Conservation (phyloP, 2,113 vertebrate genomes). For the Ophthalmolycus amberensis region DNA sequence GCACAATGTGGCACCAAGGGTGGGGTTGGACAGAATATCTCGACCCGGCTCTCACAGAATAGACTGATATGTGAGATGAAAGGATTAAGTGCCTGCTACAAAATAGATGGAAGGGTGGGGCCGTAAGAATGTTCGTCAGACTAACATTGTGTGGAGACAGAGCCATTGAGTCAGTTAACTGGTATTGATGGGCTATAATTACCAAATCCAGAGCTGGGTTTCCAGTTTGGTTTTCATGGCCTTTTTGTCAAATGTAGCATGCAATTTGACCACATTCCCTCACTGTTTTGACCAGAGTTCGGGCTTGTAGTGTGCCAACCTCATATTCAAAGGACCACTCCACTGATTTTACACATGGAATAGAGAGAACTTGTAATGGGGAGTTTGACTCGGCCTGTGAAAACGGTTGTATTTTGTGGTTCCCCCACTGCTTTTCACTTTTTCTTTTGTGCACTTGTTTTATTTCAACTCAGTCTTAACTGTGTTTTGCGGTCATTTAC, state of each 20-base stretch:
- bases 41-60: slow-evolving; percentile 16
- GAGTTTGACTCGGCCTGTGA: neutral
- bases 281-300: neutral
- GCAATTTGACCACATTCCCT: neutral
- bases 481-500: neutral
- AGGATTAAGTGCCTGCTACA: slow-evolving; percentile 45
- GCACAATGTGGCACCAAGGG: slow-evolving; percentile 38
- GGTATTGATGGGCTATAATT: neutral
- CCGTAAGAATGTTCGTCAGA: neutral
- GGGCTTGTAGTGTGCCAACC: neutral
- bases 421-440: neutral
- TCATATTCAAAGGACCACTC: neutral
- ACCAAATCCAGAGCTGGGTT: neutral
- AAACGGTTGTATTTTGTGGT: neutral
- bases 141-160: neutral
- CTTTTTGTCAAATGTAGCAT: neutral
- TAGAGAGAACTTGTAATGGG: neutral
- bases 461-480: neutral
- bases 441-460: neutral
- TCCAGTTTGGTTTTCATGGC: neutral
- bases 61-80: slow-evolving; percentile 60
- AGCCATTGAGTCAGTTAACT: slow-evolving; percentile 7
- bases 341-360: neutral
- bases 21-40: slow-evolving; percentile 26
- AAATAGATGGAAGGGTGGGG: slow-evolving; percentile 58